A percentile compares a stretch with the other conserved stretches of the same genome.
These are phyloP conservation scores for Struthidea cinerea DNA, from an alignment of 2,113 vertebrate genomes.

Conservation along the genomic window DNA sequence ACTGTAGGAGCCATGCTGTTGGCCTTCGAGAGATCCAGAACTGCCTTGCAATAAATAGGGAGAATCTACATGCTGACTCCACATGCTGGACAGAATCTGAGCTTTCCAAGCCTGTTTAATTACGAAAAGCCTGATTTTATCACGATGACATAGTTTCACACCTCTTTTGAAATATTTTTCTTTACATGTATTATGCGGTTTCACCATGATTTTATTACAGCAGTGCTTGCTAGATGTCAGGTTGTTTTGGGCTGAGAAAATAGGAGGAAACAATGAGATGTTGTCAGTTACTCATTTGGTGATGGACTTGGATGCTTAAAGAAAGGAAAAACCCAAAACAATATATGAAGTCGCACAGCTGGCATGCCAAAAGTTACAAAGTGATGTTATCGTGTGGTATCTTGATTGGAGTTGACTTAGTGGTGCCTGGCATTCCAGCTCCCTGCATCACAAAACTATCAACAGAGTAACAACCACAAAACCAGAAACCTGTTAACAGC, in stretches of 20 bases:
- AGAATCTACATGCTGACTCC: not conserved
- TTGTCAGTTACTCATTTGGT: not conserved
- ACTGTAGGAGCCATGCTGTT: not conserved
- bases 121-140: not conserved
- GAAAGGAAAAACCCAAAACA: not conserved
- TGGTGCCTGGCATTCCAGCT: not conserved
- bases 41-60: not conserved
- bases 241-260: not conserved
- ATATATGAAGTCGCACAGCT: not conserved
- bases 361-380: not conserved
- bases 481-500: not conserved
- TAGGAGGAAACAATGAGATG: not conserved
- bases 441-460: not conserved
- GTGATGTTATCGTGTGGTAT: not conserved
- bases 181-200: not conserved
- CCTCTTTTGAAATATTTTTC: slow-evolving; percentile 37
- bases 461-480: not conserved
- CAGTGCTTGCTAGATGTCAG: not conserved
- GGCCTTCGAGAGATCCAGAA: not conserved
- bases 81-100: not conserved
- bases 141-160: not conserved
- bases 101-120: not conserved
- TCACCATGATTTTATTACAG: not conserved
- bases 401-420: not conserved
- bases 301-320: not conserved